Base-by-base conservation (phyloP, 1,140 invertebrate species). In the Ptiloglossa arizonensis region DNA sequence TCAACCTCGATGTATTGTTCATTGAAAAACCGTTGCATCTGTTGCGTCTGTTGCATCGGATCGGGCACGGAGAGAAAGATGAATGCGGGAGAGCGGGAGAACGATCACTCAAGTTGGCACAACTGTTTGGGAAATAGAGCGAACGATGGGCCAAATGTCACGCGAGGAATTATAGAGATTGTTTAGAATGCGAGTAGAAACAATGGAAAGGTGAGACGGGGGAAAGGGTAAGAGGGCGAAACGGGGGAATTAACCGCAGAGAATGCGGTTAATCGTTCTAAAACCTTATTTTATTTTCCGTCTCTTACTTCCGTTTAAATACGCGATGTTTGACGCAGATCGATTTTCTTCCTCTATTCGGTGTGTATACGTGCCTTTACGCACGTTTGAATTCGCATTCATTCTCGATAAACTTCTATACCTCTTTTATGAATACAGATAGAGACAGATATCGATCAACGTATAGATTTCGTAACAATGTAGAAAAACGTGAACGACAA, bases 101-200 rank as follows among this genome's bases (percentile, higher is more conserved):
- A n/a, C 17, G 6, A 2, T 48, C 27, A 67, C n/a, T 67, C 11
- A 22, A 5, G 24, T 29, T 68, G 64, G 35, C 22, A 38, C 8
- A 29, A 24, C 17, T 69, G 32, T 67, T 57, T 35, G 64, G 8
- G 64, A 67, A 52, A 52, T 52, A 67, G 64, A 24, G 29, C n/a
- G n/a, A 67, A 35, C 5, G 4, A 67, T 52, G 29, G 6, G 29
- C 38, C 15, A 32, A 38, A 54, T 38, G 66, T 54, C 50, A 41
- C n/a, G 22, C 22, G 35, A 56, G n/a, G 35, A 69, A 41, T 35
- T 22, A 56, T 32, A 35, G 8, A 27, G 32, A n/a, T 13, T 27
- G 15, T 56, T 69, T 56, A n/a, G 50, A 56, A 52, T 5, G 5
- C 2, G 13, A 59, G 6, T 17, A 48, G 38, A n/a, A 48, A 57